Percentiles rank a stretch among this genome's conserved stretches.
Conservation (phyloP, 2,113 vertebrate genomes). For the Nyctereutes procyonoides region DNA sequence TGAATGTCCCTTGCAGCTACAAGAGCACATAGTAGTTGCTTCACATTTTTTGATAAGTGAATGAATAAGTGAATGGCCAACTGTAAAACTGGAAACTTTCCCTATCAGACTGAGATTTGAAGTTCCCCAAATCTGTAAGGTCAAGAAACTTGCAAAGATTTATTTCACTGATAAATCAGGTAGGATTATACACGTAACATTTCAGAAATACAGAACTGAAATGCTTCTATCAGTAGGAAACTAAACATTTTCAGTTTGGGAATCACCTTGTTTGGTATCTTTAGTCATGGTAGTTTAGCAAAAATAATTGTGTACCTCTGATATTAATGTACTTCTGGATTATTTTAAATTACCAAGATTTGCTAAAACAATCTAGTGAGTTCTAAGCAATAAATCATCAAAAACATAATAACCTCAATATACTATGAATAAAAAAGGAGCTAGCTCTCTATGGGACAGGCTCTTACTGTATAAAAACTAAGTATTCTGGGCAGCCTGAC, state of each 20-base stretch:
- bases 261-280: neutral
- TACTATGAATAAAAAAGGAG: neutral
- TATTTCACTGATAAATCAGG: neutral
- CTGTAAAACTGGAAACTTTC: neutral
- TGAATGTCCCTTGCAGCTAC: neutral
- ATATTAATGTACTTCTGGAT: neutral
- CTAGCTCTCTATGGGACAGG: neutral
- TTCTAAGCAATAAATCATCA: neutral
- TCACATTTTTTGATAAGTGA: neutral
- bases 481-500: neutral
- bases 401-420: constrained; percentile 27
- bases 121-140: neutral
- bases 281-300: neutral
- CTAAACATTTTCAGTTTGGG: constrained; percentile 1
- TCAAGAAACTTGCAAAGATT: constrained; percentile 4
- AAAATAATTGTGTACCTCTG: neutral
- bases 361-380: constrained; percentile 46
- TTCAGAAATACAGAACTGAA: constrained; percentile 18
- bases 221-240: neutral
- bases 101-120: neutral
- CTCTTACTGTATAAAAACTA: neutral
- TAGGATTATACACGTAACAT: neutral
- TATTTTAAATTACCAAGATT: constrained; percentile 52
- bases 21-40: fast-evolving
- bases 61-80: neutral